phyloP scores from a whole-genome alignment of 1,140 invertebrate species.

The Heliothis virescens region DNA sequence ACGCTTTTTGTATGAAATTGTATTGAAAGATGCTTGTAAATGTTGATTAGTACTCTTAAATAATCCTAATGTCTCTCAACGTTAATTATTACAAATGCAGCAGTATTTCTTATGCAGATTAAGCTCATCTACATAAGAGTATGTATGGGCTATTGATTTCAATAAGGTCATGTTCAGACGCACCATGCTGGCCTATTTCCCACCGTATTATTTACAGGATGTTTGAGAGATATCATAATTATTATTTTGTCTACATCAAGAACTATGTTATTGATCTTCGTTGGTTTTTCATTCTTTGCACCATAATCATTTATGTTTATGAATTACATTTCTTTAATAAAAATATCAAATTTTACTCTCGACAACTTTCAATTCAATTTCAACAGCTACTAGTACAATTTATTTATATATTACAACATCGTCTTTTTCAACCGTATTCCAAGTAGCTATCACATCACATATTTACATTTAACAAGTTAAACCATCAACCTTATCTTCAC shows the following conservation, averaged over 20 bases:
- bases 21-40: no score
- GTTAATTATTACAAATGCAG: not conserved
- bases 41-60: no score
- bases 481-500: constrained; percentile 12
- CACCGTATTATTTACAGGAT: constrained; percentile 4
- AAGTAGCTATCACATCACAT: constrained; percentile 15
- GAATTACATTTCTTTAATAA: no score
- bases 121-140: not conserved
- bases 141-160: constrained; percentile 19
- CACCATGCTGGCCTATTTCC: constrained; percentile 8
- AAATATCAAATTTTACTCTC: not conserved
- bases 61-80: no score
- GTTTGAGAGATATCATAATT: not conserved
- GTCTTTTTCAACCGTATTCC: not conserved
- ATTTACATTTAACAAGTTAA: constrained; percentile 43
- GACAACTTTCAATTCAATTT: not conserved
- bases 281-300: no score
- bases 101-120: constrained; percentile 1
- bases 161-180: constrained; percentile 15
- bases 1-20: no score
- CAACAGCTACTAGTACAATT: constrained; percentile 21
- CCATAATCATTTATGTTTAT: no score
- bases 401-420: constrained; percentile 6
- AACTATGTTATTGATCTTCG: no score
- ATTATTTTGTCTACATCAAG: not conserved